Evolutionary conservation across 1,140 invertebrate genomes (phyloP).

Genomic region (Drosophila sp.): DNA sequence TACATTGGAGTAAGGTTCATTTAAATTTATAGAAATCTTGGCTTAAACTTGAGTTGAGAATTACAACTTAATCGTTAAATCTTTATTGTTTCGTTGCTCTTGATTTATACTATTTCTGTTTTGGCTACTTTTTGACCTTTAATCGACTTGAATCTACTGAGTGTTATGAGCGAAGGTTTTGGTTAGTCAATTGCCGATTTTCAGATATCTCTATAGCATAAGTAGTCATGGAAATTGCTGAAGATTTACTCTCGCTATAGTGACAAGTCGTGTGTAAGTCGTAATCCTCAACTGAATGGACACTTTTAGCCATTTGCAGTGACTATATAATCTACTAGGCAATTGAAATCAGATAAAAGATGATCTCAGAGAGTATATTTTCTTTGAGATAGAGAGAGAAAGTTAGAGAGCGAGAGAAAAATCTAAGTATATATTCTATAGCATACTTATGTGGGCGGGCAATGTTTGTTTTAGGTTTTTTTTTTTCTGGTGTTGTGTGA

Average conservation of each 20-base stretch:
- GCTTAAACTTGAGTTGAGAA: too few relatives aligned
- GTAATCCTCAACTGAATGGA: neutral
- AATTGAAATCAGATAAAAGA: neutral
- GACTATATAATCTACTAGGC: constrained; percentile 4
- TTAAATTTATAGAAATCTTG: too few relatives aligned
- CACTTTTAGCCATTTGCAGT: neutral
- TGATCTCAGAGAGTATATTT: neutral
- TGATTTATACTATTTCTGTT: too few relatives aligned
- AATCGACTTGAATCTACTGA: too few relatives aligned
- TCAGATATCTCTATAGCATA: too few relatives aligned
- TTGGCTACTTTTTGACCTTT: too few relatives aligned
- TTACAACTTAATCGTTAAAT: too few relatives aligned
- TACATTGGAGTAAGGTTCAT: too few relatives aligned
- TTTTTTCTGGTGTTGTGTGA: constrained; percentile 18
- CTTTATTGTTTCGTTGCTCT: too few relatives aligned
- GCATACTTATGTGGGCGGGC: constrained; percentile 6
- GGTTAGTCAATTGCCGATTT: too few relatives aligned
- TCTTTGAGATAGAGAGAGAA: neutral
- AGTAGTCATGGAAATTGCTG: neutral
- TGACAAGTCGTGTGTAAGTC: neutral
- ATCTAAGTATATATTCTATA: neutral
- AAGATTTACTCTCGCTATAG: neutral
- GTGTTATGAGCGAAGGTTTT: too few relatives aligned
- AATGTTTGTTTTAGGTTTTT: constrained; percentile 1
- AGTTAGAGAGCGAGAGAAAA: neutral